Percentiles rank a stretch among this genome's conserved stretches.
Evolutionary conservation across 2,113 vertebrate species (phyloP).

Genomic region (Andinoacara biseriatus): DNA sequence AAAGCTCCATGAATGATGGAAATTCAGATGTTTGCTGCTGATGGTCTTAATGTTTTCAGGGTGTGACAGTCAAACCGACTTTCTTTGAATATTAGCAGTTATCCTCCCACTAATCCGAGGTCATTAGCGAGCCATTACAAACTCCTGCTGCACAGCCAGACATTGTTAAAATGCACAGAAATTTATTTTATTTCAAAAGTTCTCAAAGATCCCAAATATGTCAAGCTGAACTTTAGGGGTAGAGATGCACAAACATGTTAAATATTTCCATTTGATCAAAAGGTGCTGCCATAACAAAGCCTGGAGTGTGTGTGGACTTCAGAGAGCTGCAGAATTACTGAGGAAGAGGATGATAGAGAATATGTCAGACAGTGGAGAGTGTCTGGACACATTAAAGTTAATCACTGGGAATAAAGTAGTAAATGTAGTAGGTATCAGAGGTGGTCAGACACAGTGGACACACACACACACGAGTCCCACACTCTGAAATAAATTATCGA

Average conservation of each 20-base stretch:
- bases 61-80: background rate
- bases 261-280: background rate
- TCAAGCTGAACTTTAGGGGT: background rate
- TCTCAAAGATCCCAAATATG: constrained; percentile 1
- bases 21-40: background rate
- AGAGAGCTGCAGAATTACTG: no score
- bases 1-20: background rate
- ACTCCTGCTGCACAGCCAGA: background rate
- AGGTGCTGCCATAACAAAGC: background rate
- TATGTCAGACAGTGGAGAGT: no score
- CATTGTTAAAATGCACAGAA: background rate
- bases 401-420: background rate
- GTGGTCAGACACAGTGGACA: no score
- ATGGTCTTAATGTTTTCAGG: background rate
- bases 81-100: background rate
- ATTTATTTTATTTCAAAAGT: background rate
- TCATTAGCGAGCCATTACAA: background rate
- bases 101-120: background rate
- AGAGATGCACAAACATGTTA: background rate
- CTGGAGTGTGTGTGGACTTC: background rate
- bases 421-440: background rate
- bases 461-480: background rate
- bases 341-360: no score
- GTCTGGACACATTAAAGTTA: background rate
- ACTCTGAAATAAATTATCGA: background rate